These are phyloP conservation scores for Zoroaster sp. DNA, from an alignment of 53 echinoderm and acorn worm species.

Conservation along the genomic window DNA sequence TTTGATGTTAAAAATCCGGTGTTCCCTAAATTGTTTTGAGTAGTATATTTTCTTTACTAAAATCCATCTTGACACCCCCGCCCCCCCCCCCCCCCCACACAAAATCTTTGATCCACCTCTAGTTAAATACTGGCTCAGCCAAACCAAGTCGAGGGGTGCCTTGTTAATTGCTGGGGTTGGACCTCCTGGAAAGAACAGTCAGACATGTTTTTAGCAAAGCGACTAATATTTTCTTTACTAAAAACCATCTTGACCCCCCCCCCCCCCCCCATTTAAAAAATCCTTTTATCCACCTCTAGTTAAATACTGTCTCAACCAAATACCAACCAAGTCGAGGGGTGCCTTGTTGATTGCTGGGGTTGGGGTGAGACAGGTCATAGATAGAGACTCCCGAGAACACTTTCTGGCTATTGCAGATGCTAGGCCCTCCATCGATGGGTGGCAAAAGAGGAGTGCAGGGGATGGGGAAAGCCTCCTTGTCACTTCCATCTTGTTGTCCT, in stretches of 20 bases:
- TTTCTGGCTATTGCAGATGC: slow-evolving; percentile 77
- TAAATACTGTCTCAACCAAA: not conserved
- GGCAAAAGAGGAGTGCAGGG: slow-evolving; percentile 91
- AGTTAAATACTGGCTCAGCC: not conserved
- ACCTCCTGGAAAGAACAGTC: too few species aligned
- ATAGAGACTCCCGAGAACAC: slow-evolving; percentile 63
- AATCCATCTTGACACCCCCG: too few species aligned
- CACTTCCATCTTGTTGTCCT: not conserved
- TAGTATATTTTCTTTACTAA: too few species aligned
- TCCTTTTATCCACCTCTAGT: not conserved
- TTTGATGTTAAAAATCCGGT: too few species aligned
- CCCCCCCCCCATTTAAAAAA: too few species aligned
- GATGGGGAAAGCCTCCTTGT: not conserved
- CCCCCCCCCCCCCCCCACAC: too few species aligned
- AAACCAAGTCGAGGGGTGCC: not conserved
- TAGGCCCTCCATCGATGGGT: slow-evolving; percentile 94
- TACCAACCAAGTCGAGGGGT: not conserved
- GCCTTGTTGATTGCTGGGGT: slow-evolving; percentile 12
- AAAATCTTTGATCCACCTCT: not conserved
- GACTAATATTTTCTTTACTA: too few species aligned
- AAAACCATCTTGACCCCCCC: too few species aligned
- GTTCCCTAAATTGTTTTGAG: too few species aligned
- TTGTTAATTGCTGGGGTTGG: slow-evolving; percentile 19
- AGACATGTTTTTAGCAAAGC: too few species aligned
- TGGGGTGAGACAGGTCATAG: slow-evolving; percentile 48